phyloP scores from a whole-genome alignment of 2,113 vertebrate genomes.

The Equus quagga region DNA sequence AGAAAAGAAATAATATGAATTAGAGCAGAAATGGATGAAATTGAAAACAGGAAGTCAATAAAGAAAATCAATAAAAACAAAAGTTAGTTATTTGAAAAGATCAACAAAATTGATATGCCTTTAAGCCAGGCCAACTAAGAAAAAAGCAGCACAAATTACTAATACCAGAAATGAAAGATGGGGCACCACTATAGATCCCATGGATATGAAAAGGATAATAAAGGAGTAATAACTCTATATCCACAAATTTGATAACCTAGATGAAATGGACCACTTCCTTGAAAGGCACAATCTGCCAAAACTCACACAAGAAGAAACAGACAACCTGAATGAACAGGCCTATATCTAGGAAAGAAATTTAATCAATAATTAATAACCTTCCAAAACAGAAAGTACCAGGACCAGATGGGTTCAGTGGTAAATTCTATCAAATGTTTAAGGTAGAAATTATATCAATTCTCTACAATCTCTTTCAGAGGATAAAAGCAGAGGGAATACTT shows the following conservation, averaged over 20 bases:
- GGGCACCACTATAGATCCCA: not conserved
- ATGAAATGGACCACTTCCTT: not conserved
- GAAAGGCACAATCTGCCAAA: not conserved
- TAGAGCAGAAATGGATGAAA: not conserved
- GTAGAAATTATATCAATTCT: not conserved
- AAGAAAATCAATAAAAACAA: not conserved
- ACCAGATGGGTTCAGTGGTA: not conserved
- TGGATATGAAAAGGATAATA: not conserved
- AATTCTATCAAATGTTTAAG: not conserved
- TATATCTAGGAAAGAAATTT: not conserved
- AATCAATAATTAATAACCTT: not conserved
- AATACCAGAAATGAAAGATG: not conserved
- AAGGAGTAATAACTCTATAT: not conserved
- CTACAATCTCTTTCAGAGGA: not conserved
- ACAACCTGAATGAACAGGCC: not conserved
- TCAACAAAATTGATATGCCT: not conserved
- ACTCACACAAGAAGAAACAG: not conserved
- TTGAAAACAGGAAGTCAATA: not conserved
- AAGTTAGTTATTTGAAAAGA: not conserved
- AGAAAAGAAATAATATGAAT: not conserved
- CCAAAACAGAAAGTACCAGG: not conserved
- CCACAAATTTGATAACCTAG: not conserved
- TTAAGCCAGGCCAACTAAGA: not conserved
- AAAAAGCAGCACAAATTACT: not conserved
- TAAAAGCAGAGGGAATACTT: not conserved